These are phyloP conservation scores for Anguilla megastoma DNA, from an alignment of 2,797 vertebrate species.

Conservation along the genomic window DNA sequence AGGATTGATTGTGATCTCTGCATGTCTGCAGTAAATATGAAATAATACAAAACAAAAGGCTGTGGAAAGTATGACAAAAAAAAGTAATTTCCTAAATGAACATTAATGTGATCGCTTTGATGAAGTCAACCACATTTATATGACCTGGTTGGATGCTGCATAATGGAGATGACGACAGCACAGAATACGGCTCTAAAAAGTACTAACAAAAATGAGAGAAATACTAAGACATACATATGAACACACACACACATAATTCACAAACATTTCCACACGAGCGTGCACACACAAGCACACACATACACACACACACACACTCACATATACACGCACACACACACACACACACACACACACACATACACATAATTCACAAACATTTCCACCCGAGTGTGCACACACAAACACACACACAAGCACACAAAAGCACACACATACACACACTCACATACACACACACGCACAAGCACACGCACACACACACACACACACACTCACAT, in stretches of 20 bases:
- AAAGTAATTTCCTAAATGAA: background rate
- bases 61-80: background rate
- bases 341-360: too few species aligned
- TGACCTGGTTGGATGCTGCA: background rate
- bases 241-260: background rate
- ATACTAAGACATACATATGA: background rate
- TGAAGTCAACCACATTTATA: background rate
- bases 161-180: background rate
- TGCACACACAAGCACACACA: too few species aligned
- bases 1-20: background rate
- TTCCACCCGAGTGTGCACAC: background rate
- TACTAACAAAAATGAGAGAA: background rate
- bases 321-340: too few species aligned
- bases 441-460: too few species aligned
- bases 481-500: too few species aligned
- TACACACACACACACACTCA: too few species aligned
- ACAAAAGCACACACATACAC: too few species aligned
- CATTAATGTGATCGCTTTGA: background rate
- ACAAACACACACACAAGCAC: background rate
- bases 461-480: too few species aligned
- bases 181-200: background rate
- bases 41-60: conserved; percentile 1
- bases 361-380: too few species aligned
- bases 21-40: background rate
- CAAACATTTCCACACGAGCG: too few species aligned